Evolutionary conservation across 2,797 vertebrate genomes (phyloP), one percentile per base, ranked within the genome.

Genomic region (Melanogrammus aeglefinus): DNA sequence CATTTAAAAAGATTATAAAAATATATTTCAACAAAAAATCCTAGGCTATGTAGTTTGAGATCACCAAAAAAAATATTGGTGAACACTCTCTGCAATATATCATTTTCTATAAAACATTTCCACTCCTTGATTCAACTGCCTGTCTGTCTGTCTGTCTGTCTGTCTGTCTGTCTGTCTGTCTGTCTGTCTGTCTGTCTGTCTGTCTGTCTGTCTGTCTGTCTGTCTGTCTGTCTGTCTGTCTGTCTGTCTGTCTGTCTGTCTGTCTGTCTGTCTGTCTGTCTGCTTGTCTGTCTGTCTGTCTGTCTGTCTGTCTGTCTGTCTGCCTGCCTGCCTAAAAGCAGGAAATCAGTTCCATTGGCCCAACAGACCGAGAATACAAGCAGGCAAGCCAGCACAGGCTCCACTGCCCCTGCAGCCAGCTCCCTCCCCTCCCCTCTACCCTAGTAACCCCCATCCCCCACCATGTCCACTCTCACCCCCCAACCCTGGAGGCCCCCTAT

Each of bases 401-500:
- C 83, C 74, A 57, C 82, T 14, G 82, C 75, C 84, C 89, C 89
- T 85, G 81, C 77, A 89, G 91, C 87, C 86, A 87, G 79, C 81
- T 76, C 79, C 76, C 80, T 6, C 73, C 73, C 72, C 9, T 36
- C 79, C 83, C 76, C 75, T 85, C 81, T 86, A 79, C 88, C 75
- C 76, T 69, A 69, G 63, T 69, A 69, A 69, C 63, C 63, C 57
- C 63, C 63, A 69, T 69, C 63, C 63, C 63, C 63, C 63, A 69
- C 24, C 24, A 27, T 27, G 63, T 77, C 51, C 77, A 73, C 76
- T 12, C 63, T 29, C 29, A 18, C 27, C 72, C 29, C 80, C 86
- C 88, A 83, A 80, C 93, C 89, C 93, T 84, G 82, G 84, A 80
- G 84, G 89, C 87, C 82, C 88, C 90, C 93, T 93, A 94, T 93